Base-by-base conservation (phyloP, 2,797 vertebrate species). In the Anguilla megastoma region DNA sequence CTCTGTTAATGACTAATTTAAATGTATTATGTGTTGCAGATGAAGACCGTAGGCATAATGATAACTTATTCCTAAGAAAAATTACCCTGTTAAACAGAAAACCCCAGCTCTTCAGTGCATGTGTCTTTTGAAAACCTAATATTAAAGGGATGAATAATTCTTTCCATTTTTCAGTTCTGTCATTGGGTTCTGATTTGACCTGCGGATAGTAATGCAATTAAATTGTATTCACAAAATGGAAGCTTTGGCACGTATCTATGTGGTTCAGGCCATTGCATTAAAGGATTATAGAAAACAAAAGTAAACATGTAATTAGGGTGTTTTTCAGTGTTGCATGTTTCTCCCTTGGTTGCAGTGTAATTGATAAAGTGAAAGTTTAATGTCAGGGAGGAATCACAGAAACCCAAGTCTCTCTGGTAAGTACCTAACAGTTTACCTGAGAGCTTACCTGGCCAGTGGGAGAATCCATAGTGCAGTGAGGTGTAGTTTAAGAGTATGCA, bases 81-180 rank as follows among this genome's bases (percentile, higher is more conserved):
- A 48, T 7, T 48, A 50, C 41, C 45, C 79, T 50, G 41, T 21
- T 82, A 8, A 45, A 45, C 45, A 48, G 79, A 82, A 82, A 82
- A 48, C 4, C 79, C 79, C 79, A 48, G 41, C 45, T 9, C 45
- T 50, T 48, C 79, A 82, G 21, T 82, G 24, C 45, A 82, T 50
- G 18, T 5, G 14, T 76, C 71, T 24, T 76, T 50, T 80, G 33
- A 82, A 50, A 50, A 82, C 24, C 24, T 48, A 82, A 50, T 82
- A 48, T 74, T 74, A 45, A 79, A 79, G 74, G 30, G 36, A 16
- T 79, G 30, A 16, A 45, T 18, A 45, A 36, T 79, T 88, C 52
- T 88, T 88, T 60, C 84, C 33, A 60, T 83, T 71, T 82, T 86
- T 50, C 69, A 86, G 41, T 82, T 88, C 71, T 88, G 48, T 86